Conservation (phyloP, 2,888 invertebrate species). For the Liodrosophila aerea region DNA sequence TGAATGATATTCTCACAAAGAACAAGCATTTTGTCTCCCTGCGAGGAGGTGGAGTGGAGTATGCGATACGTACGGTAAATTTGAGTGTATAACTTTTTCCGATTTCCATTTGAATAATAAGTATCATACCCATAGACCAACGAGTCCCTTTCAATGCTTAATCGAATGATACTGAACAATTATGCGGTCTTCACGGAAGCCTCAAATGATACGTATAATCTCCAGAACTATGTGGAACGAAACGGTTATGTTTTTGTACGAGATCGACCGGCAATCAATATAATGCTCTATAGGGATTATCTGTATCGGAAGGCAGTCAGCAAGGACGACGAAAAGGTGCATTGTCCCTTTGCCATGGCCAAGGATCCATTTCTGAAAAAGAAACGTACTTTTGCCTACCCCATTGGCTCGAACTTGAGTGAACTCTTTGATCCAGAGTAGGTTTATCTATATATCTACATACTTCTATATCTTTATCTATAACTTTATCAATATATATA, state of each 20-base stretch:
- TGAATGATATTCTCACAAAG: slow-evolving; percentile 86
- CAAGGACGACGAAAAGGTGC: slow-evolving; percentile 84
- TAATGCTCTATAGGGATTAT: slow-evolving; percentile 88
- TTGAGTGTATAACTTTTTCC: background rate
- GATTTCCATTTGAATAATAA: background rate
- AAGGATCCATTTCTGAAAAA: slow-evolving; percentile 86
- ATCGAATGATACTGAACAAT: slow-evolving; percentile 78
- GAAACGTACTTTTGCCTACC: slow-evolving; percentile 89
- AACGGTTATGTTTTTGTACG: slow-evolving; percentile 86
- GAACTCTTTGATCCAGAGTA: slow-evolving; percentile 88
- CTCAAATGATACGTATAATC: slow-evolving; percentile 81
- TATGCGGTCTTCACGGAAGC: slow-evolving; percentile 79
- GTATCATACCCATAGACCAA: slow-evolving; percentile 66
- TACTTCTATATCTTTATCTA: background rate
- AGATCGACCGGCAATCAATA: slow-evolving; percentile 88
- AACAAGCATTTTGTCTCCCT: slow-evolving; percentile 88
- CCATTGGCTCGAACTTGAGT: slow-evolving; percentile 85
- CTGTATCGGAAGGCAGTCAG: slow-evolving; percentile 84
- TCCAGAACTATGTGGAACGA: slow-evolving; percentile 82
- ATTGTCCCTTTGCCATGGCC: slow-evolving; percentile 91
- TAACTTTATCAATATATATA: too few species aligned
- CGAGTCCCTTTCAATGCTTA: slow-evolving; percentile 78
- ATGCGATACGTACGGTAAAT: slow-evolving; percentile 85
- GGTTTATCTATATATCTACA: slow-evolving; percentile 68
- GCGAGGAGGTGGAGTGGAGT: slow-evolving; percentile 88